phyloP scores from a whole-genome alignment of 2,888 invertebrate species.

The Drosophila cognata region DNA sequence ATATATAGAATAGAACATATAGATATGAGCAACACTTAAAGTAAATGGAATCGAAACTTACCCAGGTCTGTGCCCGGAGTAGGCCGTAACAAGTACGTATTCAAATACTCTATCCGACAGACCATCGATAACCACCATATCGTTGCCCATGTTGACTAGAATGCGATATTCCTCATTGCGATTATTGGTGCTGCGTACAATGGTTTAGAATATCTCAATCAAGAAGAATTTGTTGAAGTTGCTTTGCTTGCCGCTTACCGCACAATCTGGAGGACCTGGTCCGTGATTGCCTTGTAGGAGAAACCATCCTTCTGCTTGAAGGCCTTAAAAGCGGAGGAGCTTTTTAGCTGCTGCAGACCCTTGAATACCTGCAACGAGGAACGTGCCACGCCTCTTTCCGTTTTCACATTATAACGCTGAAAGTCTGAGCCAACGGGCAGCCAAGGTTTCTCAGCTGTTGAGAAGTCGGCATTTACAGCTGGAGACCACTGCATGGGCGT shows the following conservation, averaged over 20 bases:
- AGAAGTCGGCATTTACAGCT: conserved; percentile 87
- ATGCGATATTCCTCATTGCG: conserved; percentile 76
- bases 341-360: conserved; percentile 86
- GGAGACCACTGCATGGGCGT: conserved; percentile 88
- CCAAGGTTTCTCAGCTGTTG: conserved; percentile 87
- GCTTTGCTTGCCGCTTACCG: conserved; percentile 52
- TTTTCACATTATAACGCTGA: conserved; percentile 86
- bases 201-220: too few species aligned
- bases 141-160: conserved; percentile 78
- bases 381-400: conserved; percentile 85
- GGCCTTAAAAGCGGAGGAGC: conserved; percentile 82
- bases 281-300: conserved; percentile 74
- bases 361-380: conserved; percentile 88
- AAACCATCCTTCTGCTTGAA: conserved; percentile 73
- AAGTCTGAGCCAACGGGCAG: conserved; percentile 89
- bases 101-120: conserved; percentile 69
- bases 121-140: conserved; percentile 62
- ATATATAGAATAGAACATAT: too few species aligned
- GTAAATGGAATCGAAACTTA: conserved; percentile 28
- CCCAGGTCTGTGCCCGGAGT: conserved; percentile 74
- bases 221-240: fast-evolving
- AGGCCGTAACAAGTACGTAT: conserved; percentile 69
- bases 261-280: conserved; percentile 81
- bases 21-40: background rate
- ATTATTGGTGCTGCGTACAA: conserved; percentile 59